A percentile compares a stretch with the other conserved stretches of the same genome.
Evolutionary conservation across 1,140 invertebrate species (phyloP).

Genomic region (Charaxes varanes): DNA sequence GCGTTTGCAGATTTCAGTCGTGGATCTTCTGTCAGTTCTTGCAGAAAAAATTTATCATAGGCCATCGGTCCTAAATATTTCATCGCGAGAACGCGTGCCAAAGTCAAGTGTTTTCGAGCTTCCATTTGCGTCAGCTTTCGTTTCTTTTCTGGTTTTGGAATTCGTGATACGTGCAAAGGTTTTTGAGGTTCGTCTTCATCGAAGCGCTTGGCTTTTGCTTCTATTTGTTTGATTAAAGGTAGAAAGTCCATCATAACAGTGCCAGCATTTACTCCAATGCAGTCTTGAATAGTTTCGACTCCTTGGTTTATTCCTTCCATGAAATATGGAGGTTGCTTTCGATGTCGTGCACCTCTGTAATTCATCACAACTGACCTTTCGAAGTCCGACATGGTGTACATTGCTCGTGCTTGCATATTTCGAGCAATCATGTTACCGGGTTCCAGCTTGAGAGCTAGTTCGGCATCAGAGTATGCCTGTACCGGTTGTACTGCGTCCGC

Average conservation of each 20-base stretch:
- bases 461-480: conserved; percentile 70
- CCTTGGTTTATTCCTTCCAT: conserved; percentile 71
- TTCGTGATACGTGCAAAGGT: conserved; percentile 46
- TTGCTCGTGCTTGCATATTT: conserved; percentile 72
- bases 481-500: conserved; percentile 68
- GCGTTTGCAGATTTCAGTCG: conserved; percentile 69
- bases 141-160: conserved; percentile 48
- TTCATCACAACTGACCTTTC: conserved; percentile 74
- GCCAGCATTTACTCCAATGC: conserved; percentile 56
- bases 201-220: conserved; percentile 42
- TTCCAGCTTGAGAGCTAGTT: conserved; percentile 64
- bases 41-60: conserved; percentile 73
- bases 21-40: conserved; percentile 52
- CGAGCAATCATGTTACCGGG: conserved; percentile 63
- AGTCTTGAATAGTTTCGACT: conserved; percentile 64
- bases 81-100: conserved; percentile 68
- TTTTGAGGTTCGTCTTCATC: conserved; percentile 45
- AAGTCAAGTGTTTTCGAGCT: conserved; percentile 62
- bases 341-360: conserved; percentile 47
- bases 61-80: conserved; percentile 75
- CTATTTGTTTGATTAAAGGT: conserved; percentile 54
- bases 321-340: conserved; percentile 74
- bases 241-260: conserved; percentile 62
- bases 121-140: conserved; percentile 58
- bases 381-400: conserved; percentile 74